Evolutionary conservation across 2,797 vertebrate genomes (phyloP).

Genomic region (Cuculus canorus): DNA sequence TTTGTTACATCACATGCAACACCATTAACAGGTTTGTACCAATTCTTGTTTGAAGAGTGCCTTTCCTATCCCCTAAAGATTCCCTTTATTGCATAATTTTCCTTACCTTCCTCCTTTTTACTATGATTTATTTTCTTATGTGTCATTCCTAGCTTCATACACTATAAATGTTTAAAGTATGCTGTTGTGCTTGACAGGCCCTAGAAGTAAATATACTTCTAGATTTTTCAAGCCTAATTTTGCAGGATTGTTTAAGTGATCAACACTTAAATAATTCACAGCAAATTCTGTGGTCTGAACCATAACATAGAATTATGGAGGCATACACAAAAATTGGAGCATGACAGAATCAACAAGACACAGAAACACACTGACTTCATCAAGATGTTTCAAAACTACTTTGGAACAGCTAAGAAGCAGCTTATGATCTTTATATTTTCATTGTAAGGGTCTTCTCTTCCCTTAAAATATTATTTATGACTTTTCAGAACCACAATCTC

Average conservation of each 20-base stretch:
- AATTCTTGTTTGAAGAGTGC: background rate
- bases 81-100: background rate
- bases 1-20: background rate
- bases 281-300: background rate
- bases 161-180: background rate
- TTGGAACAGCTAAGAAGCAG: background rate
- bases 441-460: background rate
- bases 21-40: background rate
- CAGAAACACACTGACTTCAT: fast-evolving
- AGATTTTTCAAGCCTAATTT: background rate
- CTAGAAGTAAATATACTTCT: background rate
- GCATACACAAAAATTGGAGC: background rate
- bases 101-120: background rate
- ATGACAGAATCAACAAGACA: background rate
- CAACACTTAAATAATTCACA: background rate
- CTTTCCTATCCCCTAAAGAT: background rate
- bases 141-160: background rate
- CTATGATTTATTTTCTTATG: background rate
- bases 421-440: background rate
- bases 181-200: background rate
- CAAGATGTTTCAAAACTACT: background rate
- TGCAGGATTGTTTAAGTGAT: background rate
- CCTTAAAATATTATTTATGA: background rate
- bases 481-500: background rate
- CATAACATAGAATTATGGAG: background rate